A percentile compares a stretch with the other conserved stretches of the same genome.
These are phyloP conservation scores for Ormyrus rosae DNA, from an alignment of 2,888 invertebrate species.

Conservation along the genomic window DNA sequence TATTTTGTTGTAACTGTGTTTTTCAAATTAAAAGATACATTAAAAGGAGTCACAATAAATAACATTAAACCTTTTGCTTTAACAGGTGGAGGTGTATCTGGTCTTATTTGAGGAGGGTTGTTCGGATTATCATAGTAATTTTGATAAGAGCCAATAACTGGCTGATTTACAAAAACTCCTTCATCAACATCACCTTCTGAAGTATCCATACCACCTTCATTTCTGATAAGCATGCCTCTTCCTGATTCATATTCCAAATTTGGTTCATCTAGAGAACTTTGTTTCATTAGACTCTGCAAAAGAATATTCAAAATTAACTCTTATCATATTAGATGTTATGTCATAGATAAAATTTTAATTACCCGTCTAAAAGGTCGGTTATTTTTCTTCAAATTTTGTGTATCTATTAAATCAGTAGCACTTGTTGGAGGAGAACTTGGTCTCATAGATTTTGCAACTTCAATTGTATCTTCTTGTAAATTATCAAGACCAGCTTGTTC, in stretches of 20 bases:
- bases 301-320: constrained; percentile 32
- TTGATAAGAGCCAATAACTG: constrained; percentile 62
- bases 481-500: constrained; percentile 84
- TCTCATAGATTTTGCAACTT: constrained; percentile 95
- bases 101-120: constrained; percentile 75
- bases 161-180: constrained; percentile 71
- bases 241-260: constrained; percentile 71
- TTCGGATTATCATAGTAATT: constrained; percentile 71
- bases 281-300: constrained; percentile 87
- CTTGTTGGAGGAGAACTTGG: constrained; percentile 96
- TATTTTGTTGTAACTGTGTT: not conserved
- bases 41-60: constrained; percentile 20
- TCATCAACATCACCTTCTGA: constrained; percentile 79
- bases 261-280: constrained; percentile 92
- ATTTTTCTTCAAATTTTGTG: constrained; percentile 85
- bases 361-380: constrained; percentile 84
- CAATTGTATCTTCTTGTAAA: constrained; percentile 93
- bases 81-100: constrained; percentile 75
- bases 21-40: too few species aligned
- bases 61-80: constrained; percentile 68
- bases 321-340: not conserved
- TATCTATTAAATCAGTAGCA: constrained; percentile 91
- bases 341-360: constrained; percentile 54
- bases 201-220: constrained; percentile 77
- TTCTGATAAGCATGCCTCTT: constrained; percentile 76